Conservation (phyloP, 2,797 vertebrate genomes). For the Cirrhinus mrigala region DNA sequence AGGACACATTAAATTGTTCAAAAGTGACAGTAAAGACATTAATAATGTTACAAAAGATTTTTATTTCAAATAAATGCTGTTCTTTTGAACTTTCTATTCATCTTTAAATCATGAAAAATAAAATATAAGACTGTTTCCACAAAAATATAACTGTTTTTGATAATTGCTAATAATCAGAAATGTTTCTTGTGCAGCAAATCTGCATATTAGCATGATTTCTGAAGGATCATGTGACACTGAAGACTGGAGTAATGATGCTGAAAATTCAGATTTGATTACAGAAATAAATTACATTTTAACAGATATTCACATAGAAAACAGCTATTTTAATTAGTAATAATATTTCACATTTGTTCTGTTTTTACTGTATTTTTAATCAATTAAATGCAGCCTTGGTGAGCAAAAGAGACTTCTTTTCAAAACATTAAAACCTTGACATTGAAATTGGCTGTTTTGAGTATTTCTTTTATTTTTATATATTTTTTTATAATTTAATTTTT, state of each 20-base stretch:
- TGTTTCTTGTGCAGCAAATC: not conserved
- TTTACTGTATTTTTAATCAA: not conserved
- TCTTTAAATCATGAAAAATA: not conserved
- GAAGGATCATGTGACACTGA: not conserved
- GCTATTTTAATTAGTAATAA: not conserved
- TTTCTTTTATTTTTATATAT: too few species aligned
- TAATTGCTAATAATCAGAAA: not conserved
- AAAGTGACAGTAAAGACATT: not conserved
- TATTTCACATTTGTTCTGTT: not conserved
- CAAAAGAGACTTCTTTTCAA: not conserved
- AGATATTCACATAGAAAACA: not conserved
- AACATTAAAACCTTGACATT: not conserved
- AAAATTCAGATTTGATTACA: not conserved
- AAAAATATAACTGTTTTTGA: not conserved
- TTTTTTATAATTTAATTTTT: too few species aligned
- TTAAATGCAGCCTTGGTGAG: not conserved
- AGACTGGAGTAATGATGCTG: not conserved
- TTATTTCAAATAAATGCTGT: not conserved
- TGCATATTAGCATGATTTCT: not conserved
- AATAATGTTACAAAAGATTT: not conserved
- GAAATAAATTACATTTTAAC: not conserved
- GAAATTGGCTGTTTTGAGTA: not conserved
- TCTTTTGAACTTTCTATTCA: not conserved
- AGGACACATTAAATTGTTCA: not conserved
- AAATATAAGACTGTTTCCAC: not conserved